Evolutionary conservation across 2,888 invertebrate species (phyloP).

Genomic region (Galeopsomyia nigrocyanea): DNA sequence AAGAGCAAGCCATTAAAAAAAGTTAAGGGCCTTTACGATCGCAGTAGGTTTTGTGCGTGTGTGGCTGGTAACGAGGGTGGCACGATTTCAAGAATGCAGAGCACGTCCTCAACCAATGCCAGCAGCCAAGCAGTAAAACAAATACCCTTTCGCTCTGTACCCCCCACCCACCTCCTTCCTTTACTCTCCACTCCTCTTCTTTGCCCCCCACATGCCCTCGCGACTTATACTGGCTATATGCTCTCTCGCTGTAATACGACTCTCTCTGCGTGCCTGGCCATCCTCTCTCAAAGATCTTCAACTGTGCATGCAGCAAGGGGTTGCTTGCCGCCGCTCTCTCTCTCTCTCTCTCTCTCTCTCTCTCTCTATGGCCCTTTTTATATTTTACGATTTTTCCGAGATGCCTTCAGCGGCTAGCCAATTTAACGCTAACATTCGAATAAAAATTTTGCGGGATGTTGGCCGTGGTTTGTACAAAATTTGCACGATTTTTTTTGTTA

Average conservation of each 20-base stretch:
- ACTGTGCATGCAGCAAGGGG: too few relatives aligned
- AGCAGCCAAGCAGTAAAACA: conserved; percentile 68
- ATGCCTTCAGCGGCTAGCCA: too few relatives aligned
- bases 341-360: conserved; percentile 5
- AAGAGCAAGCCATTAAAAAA: conserved; percentile 58
- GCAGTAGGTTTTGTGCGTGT: conserved; percentile 36
- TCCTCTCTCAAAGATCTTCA: conserved; percentile 1
- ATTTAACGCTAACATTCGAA: too few relatives aligned
- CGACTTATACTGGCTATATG: not conserved
- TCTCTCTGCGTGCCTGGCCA: conserved; percentile 19
- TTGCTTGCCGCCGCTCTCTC: not conserved
- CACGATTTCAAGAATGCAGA: conserved; percentile 67
- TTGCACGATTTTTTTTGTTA: too few relatives aligned
- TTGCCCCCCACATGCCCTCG: conserved; percentile 48
- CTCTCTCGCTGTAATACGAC: conserved; percentile 30
- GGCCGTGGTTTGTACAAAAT: too few relatives aligned
- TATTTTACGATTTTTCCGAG: not conserved
- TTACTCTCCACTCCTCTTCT: conserved; percentile 52
- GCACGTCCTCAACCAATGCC: conserved; percentile 69
- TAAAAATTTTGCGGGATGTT: too few relatives aligned
- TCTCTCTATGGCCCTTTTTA: not conserved
- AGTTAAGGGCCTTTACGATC: conserved; percentile 61
- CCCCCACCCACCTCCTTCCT: not conserved
- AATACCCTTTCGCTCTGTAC: conserved; percentile 64
- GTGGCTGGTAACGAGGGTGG: conserved; percentile 64